Conservation (phyloP, 2,888 invertebrate genomes). For the Eilema caniola region DNA sequence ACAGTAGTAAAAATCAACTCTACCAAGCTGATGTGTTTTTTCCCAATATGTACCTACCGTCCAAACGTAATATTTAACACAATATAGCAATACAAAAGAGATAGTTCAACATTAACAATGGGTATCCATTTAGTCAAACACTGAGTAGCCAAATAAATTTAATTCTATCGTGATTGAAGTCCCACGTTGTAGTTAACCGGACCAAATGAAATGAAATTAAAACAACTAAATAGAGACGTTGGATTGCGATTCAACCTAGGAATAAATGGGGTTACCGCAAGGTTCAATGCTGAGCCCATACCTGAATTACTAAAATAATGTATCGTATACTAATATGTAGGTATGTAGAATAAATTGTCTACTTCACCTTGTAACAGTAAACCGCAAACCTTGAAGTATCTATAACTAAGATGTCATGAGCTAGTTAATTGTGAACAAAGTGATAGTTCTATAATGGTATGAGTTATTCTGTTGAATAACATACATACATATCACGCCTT, state of each 20-base stretch:
- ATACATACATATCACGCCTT: too few species aligned
- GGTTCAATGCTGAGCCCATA: background rate
- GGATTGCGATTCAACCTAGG: background rate
- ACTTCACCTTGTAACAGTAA: background rate
- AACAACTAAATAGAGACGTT: background rate
- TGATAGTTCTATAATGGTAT: background rate
- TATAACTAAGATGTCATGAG: background rate
- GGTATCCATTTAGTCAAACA: too few species aligned
- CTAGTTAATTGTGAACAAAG: background rate
- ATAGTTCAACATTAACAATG: too few species aligned
- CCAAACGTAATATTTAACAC: too few species aligned
- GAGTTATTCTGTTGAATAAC: too few species aligned
- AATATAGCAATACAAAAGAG: too few species aligned
- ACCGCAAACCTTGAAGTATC: background rate
- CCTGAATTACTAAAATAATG: background rate
- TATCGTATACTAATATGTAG: background rate
- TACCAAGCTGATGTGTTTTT: too few species aligned
- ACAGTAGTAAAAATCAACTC: too few species aligned
- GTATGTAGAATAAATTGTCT: background rate
- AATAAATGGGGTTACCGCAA: slow-evolving; percentile 4
- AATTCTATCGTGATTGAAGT: background rate
- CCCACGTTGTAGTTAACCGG: background rate
- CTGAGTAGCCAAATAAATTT: background rate
- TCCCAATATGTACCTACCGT: background rate
- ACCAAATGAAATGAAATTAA: background rate